Base-by-base conservation (phyloP, 1,140 invertebrate species). In the Lepeophtheirus salmonis region DNA sequence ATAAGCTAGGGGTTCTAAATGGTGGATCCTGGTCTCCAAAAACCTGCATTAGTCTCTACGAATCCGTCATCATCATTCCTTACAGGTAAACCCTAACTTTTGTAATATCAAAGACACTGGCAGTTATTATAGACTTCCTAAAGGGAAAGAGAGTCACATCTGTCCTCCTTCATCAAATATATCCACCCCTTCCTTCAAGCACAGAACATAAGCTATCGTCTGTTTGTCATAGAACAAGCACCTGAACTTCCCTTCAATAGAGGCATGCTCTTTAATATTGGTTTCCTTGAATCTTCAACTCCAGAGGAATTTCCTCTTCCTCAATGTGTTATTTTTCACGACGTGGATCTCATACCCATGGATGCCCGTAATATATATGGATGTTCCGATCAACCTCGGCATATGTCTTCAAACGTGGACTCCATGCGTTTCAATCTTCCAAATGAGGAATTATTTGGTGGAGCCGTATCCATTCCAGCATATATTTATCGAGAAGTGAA, bases 391-490 rank as follows among this genome's bases (percentile, higher is more conserved):
- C 85, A 89, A 68, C 92, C 92, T 0, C 73, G 89, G 51, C 92
- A 97, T 70, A 88, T 97, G 84, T 91, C 89, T 25, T 89, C 89
- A 0, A 87, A 89, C 12, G 81, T 96, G 25, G 86, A 96, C 74
- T 86, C 83, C 67, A 83, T 92, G 65, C 78, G 81, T 23, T 57
- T 26, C 55, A 57, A 57, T 21, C 25, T 57, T 3, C 55, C 55
- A 13, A 24, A 57, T 48, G 16, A 2, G 4, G 3, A 16, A 4
- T n/a, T 57, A 2, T 57, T 57, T 57, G 55, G 55, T n/a, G 55
- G 55, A 16, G 55, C 16, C 12, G 25, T 57, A 16, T 20, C 55
- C 26, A 41, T 57, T 2, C 16, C 26, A 2, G 17, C 21, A 24
- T 6, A 57, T 2, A 24, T 18, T 12, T 57, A 24, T 21, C 55